Base-by-base conservation (phyloP, 2,113 vertebrate genomes). In the Climacteris rufus region DNA sequence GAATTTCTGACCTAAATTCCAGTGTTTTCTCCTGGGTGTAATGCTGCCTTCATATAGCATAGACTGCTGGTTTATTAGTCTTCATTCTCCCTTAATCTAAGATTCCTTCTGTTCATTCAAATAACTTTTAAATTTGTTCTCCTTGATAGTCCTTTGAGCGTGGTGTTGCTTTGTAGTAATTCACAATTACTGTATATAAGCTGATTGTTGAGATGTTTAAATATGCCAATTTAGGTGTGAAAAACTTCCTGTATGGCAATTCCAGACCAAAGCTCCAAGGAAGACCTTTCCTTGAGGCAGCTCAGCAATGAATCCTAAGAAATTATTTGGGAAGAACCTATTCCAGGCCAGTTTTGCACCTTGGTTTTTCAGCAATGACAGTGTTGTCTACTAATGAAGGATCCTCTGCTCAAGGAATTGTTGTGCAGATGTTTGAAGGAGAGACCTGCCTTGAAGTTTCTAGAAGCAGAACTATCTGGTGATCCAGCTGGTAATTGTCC, bases 1-100 rank as follows among this genome's bases (percentile, higher is more conserved):
- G 93, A 90, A 93, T 93, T 94, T 92, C 80, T 93, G 95, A 93
- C 94, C 95, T 60, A 84, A 85, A 94, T 92, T 93, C 91, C 94
- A 78, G 1, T 70, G 59, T 72, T 93, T 92, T 86, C 90, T 80
- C n/a, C 15, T 56, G 66, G 79, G 31, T 93, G 71, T 89, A 72
- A 92, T 68, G 47, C 39, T 85, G 63, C 59, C 60, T 94, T 83
- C 40, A 75, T 77, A 39, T 54, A 93, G 63, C 22, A 50, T 0
- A n/a, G 45, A 2, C 42, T 83, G 45, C 66, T 57, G 39, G 21
- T 24, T 94, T 78, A 31, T 70, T 78, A 57, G 54, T 69, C 45
- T 80, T 72, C 44, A 22, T 64, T 57, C 45, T 69, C 20, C 22
- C 53, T 84, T 71, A 10, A 68, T 68, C 74, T 56, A 44, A 89